phyloP scores from a whole-genome alignment of 2,797 vertebrate genomes.

The Steatocranus sp. region DNA sequence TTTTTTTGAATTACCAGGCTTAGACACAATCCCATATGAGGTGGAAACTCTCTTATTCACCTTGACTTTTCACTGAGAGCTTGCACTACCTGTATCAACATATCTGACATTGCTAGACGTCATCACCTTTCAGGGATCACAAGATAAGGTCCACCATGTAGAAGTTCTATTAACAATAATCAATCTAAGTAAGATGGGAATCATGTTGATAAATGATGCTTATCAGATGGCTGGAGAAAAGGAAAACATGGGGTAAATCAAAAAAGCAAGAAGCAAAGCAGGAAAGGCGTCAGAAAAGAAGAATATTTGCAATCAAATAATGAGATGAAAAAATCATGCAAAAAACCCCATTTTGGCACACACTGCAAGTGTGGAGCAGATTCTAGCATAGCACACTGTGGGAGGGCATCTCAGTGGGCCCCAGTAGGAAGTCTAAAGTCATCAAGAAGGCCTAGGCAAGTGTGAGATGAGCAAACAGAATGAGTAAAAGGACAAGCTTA shows the following conservation, averaged over 20 bases:
- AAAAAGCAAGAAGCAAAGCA: background rate
- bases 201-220: constrained; percentile 28
- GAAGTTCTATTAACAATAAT: constrained; percentile 42
- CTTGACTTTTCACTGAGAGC: constrained; percentile 19
- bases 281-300: background rate
- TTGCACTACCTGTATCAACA: background rate
- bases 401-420: background rate
- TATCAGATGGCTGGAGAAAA: constrained; percentile 39
- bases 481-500: background rate
- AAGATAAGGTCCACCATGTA: constrained; percentile 42
- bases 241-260: background rate
- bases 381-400: background rate
- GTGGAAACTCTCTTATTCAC: background rate
- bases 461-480: background rate
- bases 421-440: constrained; percentile 7
- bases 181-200: constrained; percentile 38
- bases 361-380: background rate
- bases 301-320: background rate
- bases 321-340: background rate
- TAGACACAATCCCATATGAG: background rate
- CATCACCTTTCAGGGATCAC: constrained; percentile 46
- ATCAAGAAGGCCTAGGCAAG: background rate
- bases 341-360: background rate
- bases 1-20: background rate
- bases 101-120: constrained; percentile 10